phyloP scores from a whole-genome alignment of 2,888 invertebrate genomes.

The Drosophila subquinaria region DNA sequence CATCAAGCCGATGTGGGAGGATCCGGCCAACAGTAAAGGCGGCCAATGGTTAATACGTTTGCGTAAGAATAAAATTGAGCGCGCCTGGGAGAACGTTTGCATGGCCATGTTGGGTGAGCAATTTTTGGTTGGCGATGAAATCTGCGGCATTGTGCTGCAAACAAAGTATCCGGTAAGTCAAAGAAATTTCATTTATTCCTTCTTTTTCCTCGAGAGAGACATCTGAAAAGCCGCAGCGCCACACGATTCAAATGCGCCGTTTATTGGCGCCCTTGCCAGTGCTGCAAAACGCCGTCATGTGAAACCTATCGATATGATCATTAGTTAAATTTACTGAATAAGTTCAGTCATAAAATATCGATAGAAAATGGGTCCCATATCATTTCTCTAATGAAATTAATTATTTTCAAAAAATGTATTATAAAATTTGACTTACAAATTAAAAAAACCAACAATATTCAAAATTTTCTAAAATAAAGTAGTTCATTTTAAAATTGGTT shows the following conservation, averaged over 20 bases:
- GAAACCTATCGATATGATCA: conserved; percentile 21
- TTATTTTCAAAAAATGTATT: no score
- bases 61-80: conserved; percentile 96
- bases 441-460: no score
- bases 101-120: conserved; percentile 99
- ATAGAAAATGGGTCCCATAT: no score
- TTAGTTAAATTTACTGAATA: no score
- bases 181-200: neutral
- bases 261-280: conserved; percentile 39
- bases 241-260: conserved; percentile 21
- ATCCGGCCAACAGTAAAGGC: conserved; percentile 97
- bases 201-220: neutral
- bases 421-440: no score
- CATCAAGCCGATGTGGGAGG: conserved; percentile 99
- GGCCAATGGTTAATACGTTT: conserved; percentile 99
- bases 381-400: no score
- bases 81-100: conserved; percentile 99
- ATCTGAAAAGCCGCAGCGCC: conserved; percentile 39
- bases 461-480: no score
- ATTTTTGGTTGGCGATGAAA: conserved; percentile 99
- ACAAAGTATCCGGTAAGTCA: conserved; percentile 91
- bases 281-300: conserved; percentile 37
- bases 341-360: no score
- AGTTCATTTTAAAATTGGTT: no score
- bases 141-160: conserved; percentile 98